Conservation (phyloP, 37 sponge, comb jelly and placozoan species). For the Aphrocallistes beatrix region DNA sequence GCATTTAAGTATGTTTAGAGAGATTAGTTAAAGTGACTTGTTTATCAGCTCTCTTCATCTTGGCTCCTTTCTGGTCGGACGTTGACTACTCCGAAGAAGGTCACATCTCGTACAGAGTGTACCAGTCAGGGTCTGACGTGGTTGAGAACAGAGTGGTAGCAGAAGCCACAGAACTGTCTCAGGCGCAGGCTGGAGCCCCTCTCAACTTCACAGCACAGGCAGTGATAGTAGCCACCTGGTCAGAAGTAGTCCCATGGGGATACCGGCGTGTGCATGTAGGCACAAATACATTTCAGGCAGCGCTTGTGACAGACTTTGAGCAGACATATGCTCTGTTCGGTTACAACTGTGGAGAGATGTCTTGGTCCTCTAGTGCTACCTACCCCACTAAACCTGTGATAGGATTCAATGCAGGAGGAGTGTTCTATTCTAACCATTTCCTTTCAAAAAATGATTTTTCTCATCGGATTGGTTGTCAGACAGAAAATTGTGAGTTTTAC, state of each 20-base stretch:
- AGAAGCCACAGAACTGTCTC: not conserved
- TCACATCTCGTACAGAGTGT: slow-evolving; percentile 27
- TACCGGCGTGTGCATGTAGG: not conserved
- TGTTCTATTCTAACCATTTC: not conserved
- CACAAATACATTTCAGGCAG: slow-evolving; percentile 51
- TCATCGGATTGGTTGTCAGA: not conserved
- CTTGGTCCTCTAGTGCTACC: slow-evolving; percentile 34
- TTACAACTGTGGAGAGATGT: slow-evolving; percentile 44
- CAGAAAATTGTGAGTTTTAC: not conserved
- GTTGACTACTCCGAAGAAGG: slow-evolving; percentile 35
- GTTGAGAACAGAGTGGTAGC: not conserved
- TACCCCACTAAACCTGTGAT: slow-evolving; percentile 25
- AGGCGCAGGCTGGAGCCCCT: not conserved
- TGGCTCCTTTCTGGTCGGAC: slow-evolving; percentile 62
- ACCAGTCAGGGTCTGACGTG: not conserved
- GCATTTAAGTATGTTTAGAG: no score
- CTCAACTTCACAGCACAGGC: not conserved
- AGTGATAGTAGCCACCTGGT: slow-evolving; percentile 20
- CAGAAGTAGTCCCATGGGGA: not conserved
- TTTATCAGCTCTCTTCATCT: not conserved
- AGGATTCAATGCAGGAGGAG: slow-evolving; percentile 33
- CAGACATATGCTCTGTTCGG: slow-evolving; percentile 44
- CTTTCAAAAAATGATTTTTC: slow-evolving; percentile 25
- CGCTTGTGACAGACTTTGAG: slow-evolving; percentile 43
- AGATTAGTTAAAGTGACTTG: no score